Conservation (phyloP, 2,797 vertebrate genomes). For the Helostoma temminkii region DNA sequence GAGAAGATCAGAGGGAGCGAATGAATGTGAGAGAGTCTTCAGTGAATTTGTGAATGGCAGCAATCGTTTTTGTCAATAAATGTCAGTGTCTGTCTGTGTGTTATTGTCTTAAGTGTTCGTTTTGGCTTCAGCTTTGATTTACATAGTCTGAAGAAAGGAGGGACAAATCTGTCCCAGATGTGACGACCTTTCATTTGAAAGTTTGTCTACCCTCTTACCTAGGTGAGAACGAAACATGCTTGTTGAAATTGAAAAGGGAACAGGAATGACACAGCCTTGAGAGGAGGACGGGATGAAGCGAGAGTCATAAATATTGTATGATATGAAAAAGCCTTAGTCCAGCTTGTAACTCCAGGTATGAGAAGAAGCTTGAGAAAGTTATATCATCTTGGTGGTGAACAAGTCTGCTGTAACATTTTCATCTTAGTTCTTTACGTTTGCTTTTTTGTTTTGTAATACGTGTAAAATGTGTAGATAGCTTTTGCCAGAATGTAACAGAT, state of each 20-base stretch:
- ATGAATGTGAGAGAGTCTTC: constrained; percentile 22
- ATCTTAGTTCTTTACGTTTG: constrained; percentile 43
- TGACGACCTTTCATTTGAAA: constrained; percentile 4
- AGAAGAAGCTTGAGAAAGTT: constrained; percentile 53
- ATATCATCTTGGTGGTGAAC: constrained; percentile 54
- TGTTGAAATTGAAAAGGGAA: constrained; percentile 10
- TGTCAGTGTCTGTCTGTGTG: constrained; percentile 57
- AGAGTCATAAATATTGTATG: constrained; percentile 36
- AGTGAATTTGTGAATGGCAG: constrained; percentile 33
- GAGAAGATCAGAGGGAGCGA: constrained; percentile 12
- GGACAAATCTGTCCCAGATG: background rate
- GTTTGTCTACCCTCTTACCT: background rate
- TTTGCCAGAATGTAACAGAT: constrained; percentile 70
- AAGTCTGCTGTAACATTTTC: constrained; percentile 61
- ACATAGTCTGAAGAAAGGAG: constrained; percentile 25
- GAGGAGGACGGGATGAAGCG: background rate
- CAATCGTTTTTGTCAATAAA: constrained; percentile 58
- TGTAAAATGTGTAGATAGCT: constrained; percentile 72
- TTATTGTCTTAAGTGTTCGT: constrained; percentile 62
- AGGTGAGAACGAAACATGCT: constrained; percentile 15
- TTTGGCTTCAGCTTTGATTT: constrained; percentile 65
- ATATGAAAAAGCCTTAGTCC: constrained; percentile 62
- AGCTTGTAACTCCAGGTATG: constrained; percentile 60
- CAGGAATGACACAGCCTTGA: background rate
- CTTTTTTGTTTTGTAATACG: constrained; percentile 38